These are phyloP conservation scores for Neoitamus cyanurus DNA, from an alignment of 2,888 invertebrate species.

Conservation along the genomic window DNA sequence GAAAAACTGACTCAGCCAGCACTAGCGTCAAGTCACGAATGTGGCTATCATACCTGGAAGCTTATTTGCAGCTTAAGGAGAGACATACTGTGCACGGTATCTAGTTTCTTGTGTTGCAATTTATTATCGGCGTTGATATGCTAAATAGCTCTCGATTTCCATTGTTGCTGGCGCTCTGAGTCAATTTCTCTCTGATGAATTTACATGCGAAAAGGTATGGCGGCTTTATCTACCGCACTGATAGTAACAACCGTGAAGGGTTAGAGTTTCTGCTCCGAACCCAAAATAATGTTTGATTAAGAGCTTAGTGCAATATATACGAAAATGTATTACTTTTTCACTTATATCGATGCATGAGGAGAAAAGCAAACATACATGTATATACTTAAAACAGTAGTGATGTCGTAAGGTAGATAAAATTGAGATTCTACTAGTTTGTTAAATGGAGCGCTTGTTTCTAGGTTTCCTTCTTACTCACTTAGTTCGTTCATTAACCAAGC, in stretches of 20 bases:
- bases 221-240: constrained; percentile 12
- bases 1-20: constrained; percentile 10
- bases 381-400: too few relatives aligned
- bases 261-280: background rate
- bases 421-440: too few relatives aligned
- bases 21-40: background rate
- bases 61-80: constrained; percentile 2
- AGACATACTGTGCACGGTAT: background rate
- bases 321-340: background rate
- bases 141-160: constrained; percentile 8
- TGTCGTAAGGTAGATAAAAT: too few relatives aligned
- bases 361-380: too few relatives aligned
- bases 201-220: background rate
- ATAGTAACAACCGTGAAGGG: constrained; percentile 3
- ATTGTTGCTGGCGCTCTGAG: background rate
- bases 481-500: too few relatives aligned
- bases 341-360: background rate
- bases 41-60: constrained; percentile 25
- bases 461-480: too few relatives aligned
- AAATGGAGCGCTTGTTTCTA: too few relatives aligned
- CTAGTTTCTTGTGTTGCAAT: constrained; percentile 20
- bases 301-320: background rate
- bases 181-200: background rate
- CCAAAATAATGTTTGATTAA: background rate
- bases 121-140: constrained; percentile 27